Evolutionary conservation across 2,113 vertebrate genomes (phyloP), one percentile per base, ranked within the genome.

Genomic region (Rhineura floridana): DNA sequence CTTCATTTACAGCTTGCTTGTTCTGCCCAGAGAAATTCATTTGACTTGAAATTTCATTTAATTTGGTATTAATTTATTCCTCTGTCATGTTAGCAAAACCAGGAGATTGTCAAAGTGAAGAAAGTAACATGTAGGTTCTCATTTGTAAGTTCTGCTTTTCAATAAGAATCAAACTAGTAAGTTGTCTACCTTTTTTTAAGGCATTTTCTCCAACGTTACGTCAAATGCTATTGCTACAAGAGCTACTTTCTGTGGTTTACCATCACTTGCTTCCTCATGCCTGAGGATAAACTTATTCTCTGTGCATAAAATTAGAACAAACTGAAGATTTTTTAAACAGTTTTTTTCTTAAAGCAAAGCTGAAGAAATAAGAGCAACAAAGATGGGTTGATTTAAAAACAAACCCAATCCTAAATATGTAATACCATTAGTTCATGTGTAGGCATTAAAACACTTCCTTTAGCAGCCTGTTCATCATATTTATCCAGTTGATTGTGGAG

Each of bases 271-370:
- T 79, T 48, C 17, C 50, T 36, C 7, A n/a, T 59, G 39, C 19
- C 9, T 36, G 6, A 36, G 33, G 50, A 55, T 59, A 39, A 62
- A 12, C 55, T 59, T 13, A 59, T 59, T 79, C 52, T 52, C 10
- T 39, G 17, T 39, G 8, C 52, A 80, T 59, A 13, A 59, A 10
- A 50, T 80, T 25, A 25, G 33, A 55, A 33, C n/a, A n/a, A n/a
- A n/a, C n/a, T 30, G 42, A 25, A 62, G 30, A 46, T 3, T 30
- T 65, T 36, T 63, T 78, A 30, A 48, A 72, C 44, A 9, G 46
- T 46, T 62, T 23, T 91, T 85, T 42, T 28, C 3, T 91, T 42
- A 90, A 82, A 79, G 75, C 73, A 48, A 23, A 42, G 2, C 7
- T 65, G 2, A 69, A 19, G 36, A 33, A 87, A 65, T 33, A 19